Conservation (phyloP, 2,113 vertebrate species). For the Ophthalmolycus amberensis region DNA sequence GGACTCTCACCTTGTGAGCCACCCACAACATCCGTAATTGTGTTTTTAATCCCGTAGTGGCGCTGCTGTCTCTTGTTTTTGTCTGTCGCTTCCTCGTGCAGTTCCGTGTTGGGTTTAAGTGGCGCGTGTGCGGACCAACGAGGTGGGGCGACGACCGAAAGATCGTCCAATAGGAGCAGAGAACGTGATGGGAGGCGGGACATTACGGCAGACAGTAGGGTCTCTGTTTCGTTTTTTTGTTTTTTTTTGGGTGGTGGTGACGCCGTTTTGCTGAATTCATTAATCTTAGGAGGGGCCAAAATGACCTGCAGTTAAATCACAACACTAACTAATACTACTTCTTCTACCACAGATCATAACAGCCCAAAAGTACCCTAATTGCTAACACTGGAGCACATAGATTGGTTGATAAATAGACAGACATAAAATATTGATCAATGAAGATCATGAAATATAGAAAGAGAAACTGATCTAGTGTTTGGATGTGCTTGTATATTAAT, state of each 20-base stretch:
- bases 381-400: neutral
- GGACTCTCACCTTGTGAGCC: conserved; percentile 32
- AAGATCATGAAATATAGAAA: neutral
- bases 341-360: neutral
- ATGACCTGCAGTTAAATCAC: neutral
- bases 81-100: conserved; percentile 74
- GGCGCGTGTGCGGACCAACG: conserved; percentile 60
- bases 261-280: conserved; percentile 35
- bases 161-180: conserved; percentile 52
- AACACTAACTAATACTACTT: neutral
- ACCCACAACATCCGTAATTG: conserved; percentile 5
- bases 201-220: neutral
- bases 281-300: neutral
- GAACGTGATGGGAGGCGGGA: conserved; percentile 37
- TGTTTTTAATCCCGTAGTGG: conserved; percentile 33
- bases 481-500: neutral
- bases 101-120: conserved; percentile 74
- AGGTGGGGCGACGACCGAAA: accelerated
- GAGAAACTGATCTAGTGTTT: neutral
- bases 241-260: conserved; percentile 45
- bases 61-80: conserved; percentile 62
- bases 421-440: neutral
- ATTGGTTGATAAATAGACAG: neutral
- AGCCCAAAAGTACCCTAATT: neutral
- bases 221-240: conserved; percentile 30